phyloP scores from a whole-genome alignment of 2,888 invertebrate species.

The Aromia moschata region DNA sequence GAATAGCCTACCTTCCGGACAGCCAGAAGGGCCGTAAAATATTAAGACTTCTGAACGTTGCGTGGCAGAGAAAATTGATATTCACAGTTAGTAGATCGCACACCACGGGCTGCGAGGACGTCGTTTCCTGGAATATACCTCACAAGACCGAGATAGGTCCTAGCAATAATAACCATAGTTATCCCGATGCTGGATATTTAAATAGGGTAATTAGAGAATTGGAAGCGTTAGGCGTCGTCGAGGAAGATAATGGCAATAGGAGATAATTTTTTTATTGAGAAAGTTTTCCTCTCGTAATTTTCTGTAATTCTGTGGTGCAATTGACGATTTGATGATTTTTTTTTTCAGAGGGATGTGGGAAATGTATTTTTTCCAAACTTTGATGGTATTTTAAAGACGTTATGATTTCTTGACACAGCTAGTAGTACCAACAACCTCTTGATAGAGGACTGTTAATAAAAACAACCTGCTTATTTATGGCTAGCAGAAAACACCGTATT shows the following conservation, averaged over 20 bases:
- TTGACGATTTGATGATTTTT: no score
- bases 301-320: background rate
- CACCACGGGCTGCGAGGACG: conserved; percentile 91
- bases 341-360: no score
- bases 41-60: conserved; percentile 77
- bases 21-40: conserved; percentile 82
- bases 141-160: conserved; percentile 82
- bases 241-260: conserved; percentile 54
- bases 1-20: conserved; percentile 85
- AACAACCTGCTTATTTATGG: no score
- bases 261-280: conserved; percentile 6
- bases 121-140: conserved; percentile 92
- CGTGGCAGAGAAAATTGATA: conserved; percentile 84
- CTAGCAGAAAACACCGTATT: no score
- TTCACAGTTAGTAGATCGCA: conserved; percentile 88
- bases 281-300: background rate
- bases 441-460: no score
- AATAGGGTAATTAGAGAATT: conserved; percentile 71
- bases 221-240: conserved; percentile 68
- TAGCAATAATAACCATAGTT: conserved; percentile 69
- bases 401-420: no score
- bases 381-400: no score
- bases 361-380: no score
- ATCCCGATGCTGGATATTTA: conserved; percentile 81
- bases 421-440: no score